Evolutionary conservation across 2,888 invertebrate species (phyloP), one percentile per base, ranked within the genome.

Genomic region (Noctua janthina): DNA sequence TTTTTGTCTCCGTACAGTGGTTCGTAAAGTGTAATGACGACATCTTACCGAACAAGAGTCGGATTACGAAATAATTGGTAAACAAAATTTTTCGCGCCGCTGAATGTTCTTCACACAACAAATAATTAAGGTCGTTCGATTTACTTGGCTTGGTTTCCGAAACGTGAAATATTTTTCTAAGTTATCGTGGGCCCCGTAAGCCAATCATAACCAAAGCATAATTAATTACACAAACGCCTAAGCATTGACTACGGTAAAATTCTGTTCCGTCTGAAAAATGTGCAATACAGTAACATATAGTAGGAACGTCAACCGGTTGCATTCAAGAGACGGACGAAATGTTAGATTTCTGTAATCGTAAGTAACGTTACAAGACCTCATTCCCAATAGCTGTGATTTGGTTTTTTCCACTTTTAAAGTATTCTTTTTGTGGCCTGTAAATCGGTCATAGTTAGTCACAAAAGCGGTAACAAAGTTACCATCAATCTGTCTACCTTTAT

Each of bases 1-100:
- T 83, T 87, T 82, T 84, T 81, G 66, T 81, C 74, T 88, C 80
- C 72, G 79, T 84, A 82, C 75, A 67, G 64, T 68, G 79, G 72
- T 84, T 88, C 83, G 86, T 90, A 85, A 86, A 91, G 86, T 87
- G 83, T 86, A 87, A 85, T 92, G 92, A 92, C 90, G 91, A 93
- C 90, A 92, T 91, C 84, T 79, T 89, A 88, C 89, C 89, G 90
- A 91, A 92, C 93, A 91, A 92, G 93, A 93, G 93, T 92, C 81
- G 84, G 85, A 91, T 94, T 94, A 93, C 91, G 92, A 94, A 94
- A 95, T 93, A 92, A 92, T 92, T 91, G 91, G 92, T 93, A 93
- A 93, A 94, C 92, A 93, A 92, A 91, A 91, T 91, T 91, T 93
- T 94, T 94, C 92, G 93, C 94, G 90, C 89, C 91, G 89, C 86